Conservation (phyloP, 1,140 invertebrate species). For the Trichonephila clavata region DNA sequence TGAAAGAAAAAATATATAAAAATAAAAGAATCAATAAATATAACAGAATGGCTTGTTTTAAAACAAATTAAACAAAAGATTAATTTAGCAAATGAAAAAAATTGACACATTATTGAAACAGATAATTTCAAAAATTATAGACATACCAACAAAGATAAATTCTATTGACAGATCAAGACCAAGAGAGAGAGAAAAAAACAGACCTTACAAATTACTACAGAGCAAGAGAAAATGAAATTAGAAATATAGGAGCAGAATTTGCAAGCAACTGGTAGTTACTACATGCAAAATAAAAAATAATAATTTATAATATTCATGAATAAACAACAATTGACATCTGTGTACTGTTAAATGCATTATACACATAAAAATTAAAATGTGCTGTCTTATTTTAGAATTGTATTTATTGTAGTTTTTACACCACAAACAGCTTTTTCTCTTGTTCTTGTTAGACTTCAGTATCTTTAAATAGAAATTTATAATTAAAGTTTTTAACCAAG, state of each 20-base stretch:
- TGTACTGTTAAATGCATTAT: too few relatives aligned
- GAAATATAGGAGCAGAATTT: background rate
- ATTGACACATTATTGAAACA: background rate
- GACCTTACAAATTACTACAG: constrained; percentile 11
- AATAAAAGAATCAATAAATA: background rate
- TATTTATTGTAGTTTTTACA: too few relatives aligned
- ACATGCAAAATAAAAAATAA: background rate
- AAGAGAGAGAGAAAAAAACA: background rate
- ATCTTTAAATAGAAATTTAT: too few relatives aligned
- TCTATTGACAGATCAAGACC: too few relatives aligned
- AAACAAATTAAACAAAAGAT: background rate
- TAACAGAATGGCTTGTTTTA: background rate
- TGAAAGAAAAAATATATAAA: background rate
- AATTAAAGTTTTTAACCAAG: too few relatives aligned
- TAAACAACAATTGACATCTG: too few relatives aligned
- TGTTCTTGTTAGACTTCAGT: too few relatives aligned
- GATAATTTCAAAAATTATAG: background rate
- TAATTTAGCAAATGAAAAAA: background rate
- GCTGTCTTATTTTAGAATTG: too few relatives aligned
- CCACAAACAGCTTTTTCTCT: too few relatives aligned
- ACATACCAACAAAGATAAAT: background rate
- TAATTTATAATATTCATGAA: background rate
- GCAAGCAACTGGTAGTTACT: background rate
- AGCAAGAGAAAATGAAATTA: background rate
- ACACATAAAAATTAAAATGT: too few relatives aligned